phyloP scores from a whole-genome alignment of 2,888 invertebrate species.

The Adelognathus sp. region DNA sequence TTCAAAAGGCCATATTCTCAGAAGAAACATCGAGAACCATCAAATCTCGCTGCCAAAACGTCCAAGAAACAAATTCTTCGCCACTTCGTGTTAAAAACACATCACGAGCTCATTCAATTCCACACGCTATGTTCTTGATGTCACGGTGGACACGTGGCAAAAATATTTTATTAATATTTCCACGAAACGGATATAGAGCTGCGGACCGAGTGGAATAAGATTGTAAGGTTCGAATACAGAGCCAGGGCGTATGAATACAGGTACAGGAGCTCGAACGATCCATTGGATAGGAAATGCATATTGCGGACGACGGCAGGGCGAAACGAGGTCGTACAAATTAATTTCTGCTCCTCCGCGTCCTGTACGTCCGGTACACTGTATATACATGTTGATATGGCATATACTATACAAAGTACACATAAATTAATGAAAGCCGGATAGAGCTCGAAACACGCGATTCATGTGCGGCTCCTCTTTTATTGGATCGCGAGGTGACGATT shows the following conservation, averaged over 20 bases:
- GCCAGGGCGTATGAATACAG: not conserved
- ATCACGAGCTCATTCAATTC: not conserved
- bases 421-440: not conserved
- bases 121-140: not conserved
- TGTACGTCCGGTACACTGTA: not conserved
- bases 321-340: constrained; percentile 24
- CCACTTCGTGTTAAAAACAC: not conserved
- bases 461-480: constrained; percentile 7
- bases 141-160: not conserved
- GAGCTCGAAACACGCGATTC: not conserved
- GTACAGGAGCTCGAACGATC: not conserved
- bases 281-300: not conserved
- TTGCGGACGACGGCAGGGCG: constrained; percentile 14
- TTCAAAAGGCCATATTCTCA: too few species aligned
- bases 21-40: too few species aligned
- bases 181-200: not conserved
- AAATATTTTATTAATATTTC: not conserved
- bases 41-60: too few species aligned
- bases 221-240: not conserved
- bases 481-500: constrained; percentile 54
- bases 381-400: not conserved
- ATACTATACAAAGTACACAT: not conserved
- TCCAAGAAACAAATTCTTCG: too few species aligned
- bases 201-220: not conserved
- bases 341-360: constrained; percentile 1